Conservation (phyloP, 2,113 vertebrate genomes). For the Neoarius graeffei region DNA sequence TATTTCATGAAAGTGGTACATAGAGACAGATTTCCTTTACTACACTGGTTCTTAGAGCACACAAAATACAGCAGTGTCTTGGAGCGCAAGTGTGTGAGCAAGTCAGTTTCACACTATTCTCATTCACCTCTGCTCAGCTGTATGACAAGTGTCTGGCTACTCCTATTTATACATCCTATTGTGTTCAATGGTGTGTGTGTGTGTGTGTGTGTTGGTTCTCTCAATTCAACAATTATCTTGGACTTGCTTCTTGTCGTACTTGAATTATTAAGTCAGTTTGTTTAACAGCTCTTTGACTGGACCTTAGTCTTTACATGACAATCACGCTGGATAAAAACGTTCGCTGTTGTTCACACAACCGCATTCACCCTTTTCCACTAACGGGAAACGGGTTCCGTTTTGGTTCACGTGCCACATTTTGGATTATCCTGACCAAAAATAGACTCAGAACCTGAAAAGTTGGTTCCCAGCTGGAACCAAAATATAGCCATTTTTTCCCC, state of each 20-base stretch:
- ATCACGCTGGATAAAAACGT: neutral
- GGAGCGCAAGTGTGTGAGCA: neutral
- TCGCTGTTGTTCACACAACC: neutral
- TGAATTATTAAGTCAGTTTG: neutral
- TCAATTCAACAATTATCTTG: neutral
- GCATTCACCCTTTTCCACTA: no score
- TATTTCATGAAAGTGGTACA: neutral
- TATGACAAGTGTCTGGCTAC: neutral
- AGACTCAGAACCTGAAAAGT: no score
- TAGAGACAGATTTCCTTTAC: neutral
- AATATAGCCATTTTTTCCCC: no score
- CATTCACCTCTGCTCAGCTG: neutral
- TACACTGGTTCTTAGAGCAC: neutral
- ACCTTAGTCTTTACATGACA: neutral
- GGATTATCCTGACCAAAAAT: no score
- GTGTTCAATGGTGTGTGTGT: neutral
- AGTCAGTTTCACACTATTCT: neutral
- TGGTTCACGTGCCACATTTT: no score
- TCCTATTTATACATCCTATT: neutral
- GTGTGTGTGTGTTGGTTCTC: neutral
- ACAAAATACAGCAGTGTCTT: neutral
- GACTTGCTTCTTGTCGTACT: neutral
- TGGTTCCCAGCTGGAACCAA: no score
- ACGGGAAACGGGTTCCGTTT: no score
- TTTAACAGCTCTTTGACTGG: neutral